Evolutionary conservation across 1,140 invertebrate species (phyloP).

Genomic region (Trigoniulus corallinus): DNA sequence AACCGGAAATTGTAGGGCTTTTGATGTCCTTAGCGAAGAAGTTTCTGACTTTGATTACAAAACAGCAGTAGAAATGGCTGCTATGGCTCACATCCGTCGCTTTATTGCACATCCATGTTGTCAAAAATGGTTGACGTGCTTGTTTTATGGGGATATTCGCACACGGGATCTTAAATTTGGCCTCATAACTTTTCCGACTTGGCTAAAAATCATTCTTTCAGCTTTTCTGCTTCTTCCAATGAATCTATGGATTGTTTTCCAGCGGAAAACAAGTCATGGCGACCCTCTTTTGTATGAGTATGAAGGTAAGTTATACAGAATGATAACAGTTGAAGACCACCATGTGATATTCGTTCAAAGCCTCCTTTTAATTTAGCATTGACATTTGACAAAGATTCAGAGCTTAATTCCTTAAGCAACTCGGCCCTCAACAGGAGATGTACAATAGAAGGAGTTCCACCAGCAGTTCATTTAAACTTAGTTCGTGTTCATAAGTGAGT

Average conservation of each 20-base stretch:
- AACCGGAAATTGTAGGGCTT: constrained; percentile 22
- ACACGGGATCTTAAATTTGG: constrained; percentile 25
- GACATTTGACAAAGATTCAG: no score
- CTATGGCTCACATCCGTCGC: constrained; percentile 11
- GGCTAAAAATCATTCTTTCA: constrained; percentile 26
- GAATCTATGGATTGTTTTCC: constrained; percentile 28
- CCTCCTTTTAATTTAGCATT: no score
- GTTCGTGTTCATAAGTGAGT: no score
- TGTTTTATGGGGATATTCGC: constrained; percentile 24
- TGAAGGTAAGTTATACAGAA: no score
- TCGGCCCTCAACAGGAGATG: no score
- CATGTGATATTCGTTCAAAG: no score
- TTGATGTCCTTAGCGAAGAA: constrained; percentile 22
- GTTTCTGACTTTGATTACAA: constrained; percentile 26
- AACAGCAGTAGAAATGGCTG: constrained; percentile 19
- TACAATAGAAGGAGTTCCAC: no score
- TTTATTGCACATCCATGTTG: constrained; percentile 31
- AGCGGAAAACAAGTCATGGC: no score
- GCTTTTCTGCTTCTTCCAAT: constrained; percentile 29
- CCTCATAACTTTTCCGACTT: constrained; percentile 19
- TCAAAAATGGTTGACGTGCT: constrained; percentile 28
- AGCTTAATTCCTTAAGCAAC: no score
- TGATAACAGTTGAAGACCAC: no score
- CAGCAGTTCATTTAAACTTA: no score
- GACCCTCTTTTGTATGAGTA: no score